These are phyloP conservation scores for Maniola jurtina DNA, from an alignment of 1,140 invertebrate species.

Conservation along the genomic window DNA sequence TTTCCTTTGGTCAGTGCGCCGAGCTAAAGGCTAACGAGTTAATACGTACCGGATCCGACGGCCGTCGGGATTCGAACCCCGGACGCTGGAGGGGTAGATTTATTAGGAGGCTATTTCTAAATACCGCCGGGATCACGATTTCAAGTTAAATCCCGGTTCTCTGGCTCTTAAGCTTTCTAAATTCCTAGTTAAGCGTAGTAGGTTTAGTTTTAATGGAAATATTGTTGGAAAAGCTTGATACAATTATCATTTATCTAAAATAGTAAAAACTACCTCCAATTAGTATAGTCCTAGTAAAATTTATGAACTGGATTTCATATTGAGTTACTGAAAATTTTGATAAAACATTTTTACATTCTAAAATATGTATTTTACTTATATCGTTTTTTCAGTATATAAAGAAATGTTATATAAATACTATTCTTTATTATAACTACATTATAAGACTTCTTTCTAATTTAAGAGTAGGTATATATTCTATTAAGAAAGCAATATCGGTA, in stretches of 20 bases:
- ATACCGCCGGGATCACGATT: constrained; percentile 48
- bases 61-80: constrained; percentile 66
- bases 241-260: no score
- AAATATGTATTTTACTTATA: no score
- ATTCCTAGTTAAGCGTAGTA: constrained; percentile 43
- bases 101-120: constrained; percentile 69
- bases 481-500: background rate
- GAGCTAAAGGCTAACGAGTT: constrained; percentile 55
- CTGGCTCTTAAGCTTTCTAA: constrained; percentile 53
- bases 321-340: no score
- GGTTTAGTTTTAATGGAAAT: constrained; percentile 14
- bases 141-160: constrained; percentile 68
- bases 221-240: background rate
- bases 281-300: no score
- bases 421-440: no score
- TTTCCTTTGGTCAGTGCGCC: constrained; percentile 47
- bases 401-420: no score
- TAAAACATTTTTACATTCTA: no score
- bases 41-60: constrained; percentile 50
- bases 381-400: no score
- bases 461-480: no score
- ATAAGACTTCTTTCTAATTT: no score
- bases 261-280: no score
- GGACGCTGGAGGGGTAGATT: constrained; percentile 59
- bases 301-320: no score